Conservation (phyloP, 2,797 vertebrate species). For the Esox masquinongy region DNA sequence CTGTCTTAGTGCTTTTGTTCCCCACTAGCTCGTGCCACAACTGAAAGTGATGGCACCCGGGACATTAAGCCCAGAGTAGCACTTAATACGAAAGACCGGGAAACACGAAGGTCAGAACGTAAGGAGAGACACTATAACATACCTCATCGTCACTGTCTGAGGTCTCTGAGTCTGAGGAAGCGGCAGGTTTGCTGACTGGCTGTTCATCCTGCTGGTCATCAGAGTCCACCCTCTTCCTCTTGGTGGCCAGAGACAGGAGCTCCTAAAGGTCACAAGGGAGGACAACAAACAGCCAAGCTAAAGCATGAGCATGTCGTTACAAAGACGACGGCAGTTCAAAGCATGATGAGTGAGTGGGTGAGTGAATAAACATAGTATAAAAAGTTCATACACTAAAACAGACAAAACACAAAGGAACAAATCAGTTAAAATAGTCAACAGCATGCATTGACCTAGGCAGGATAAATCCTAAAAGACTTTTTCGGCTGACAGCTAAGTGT, state of each 20-base stretch:
- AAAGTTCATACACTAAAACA: background rate
- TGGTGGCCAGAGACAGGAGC: slow-evolving; percentile 92
- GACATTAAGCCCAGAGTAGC: background rate
- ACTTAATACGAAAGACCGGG: background rate
- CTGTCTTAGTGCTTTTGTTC: background rate
- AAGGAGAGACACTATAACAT: background rate
- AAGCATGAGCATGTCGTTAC: too few species aligned
- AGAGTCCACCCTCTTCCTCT: slow-evolving; percentile 94
- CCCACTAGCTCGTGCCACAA: background rate
- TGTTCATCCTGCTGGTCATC: slow-evolving; percentile 92
- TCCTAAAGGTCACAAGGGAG: slow-evolving; percentile 76
- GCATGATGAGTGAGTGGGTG: too few species aligned
- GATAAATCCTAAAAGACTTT: too few species aligned
- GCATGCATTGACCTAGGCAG: too few species aligned
- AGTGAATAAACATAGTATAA: background rate
- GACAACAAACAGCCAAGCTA: background rate
- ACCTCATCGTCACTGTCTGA: slow-evolving; percentile 98
- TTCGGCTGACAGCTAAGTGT: too few species aligned
- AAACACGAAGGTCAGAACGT: background rate
- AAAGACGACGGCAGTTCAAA: background rate
- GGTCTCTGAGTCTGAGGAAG: slow-evolving; percentile 95
- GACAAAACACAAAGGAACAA: background rate
- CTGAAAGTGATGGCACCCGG: background rate
- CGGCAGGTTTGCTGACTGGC: slow-evolving; percentile 90
- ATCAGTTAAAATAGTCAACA: too few species aligned